A percentile compares a stretch with the other conserved stretches of the same genome.
Evolutionary conservation across 1,140 invertebrate species (phyloP).

Genomic region (Apocrypta bakeri): DNA sequence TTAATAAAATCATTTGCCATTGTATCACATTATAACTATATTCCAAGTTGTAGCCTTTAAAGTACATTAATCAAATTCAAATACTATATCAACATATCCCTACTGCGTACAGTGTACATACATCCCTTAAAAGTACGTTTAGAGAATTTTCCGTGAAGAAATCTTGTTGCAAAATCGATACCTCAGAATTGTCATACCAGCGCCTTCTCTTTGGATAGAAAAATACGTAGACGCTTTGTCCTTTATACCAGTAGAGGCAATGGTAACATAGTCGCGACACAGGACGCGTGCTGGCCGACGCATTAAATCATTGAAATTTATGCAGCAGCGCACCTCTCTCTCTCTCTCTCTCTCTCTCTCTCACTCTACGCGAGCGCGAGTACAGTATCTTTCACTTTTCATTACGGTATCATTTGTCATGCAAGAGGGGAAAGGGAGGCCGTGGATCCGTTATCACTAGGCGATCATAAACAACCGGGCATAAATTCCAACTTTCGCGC

Average conservation of each 20-base stretch:
- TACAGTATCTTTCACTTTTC: constrained; percentile 76
- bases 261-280: neutral
- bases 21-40: too few relatives aligned
- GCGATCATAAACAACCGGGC: constrained; percentile 75
- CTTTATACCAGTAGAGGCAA: neutral
- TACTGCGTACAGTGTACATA: too few relatives aligned
- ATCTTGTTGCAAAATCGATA: constrained; percentile 7
- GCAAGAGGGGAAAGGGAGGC: constrained; percentile 39
- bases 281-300: constrained; percentile 51
- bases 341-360: neutral
- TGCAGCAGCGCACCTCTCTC: constrained; percentile 64
- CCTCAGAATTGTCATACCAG: neutral
- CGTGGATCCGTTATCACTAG: constrained; percentile 74
- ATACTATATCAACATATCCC: too few relatives aligned
- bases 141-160: neutral
- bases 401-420: constrained; percentile 76
- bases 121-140: too few relatives aligned
- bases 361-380: constrained; percentile 46
- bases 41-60: too few relatives aligned
- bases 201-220: neutral
- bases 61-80: too few relatives aligned
- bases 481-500: constrained; percentile 76
- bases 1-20: too few relatives aligned
- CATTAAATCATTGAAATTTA: constrained; percentile 76
- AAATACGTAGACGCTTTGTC: constrained; percentile 23